Evolutionary conservation across 2,888 invertebrate species (phyloP), one percentile per base, ranked within the genome.

Genomic region (Acrocera orbiculus): DNA sequence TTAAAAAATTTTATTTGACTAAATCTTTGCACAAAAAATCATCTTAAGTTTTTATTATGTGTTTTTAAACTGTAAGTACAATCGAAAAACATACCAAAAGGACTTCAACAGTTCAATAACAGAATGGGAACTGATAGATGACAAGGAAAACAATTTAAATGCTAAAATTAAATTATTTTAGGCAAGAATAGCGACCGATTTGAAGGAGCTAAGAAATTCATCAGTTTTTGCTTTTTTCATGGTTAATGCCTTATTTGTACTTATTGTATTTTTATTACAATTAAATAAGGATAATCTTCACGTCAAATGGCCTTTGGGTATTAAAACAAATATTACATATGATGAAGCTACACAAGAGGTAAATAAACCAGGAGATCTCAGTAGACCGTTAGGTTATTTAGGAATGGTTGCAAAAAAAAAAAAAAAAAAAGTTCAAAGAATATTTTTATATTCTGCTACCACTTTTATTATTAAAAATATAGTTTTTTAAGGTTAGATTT

Each of bases 241-340:
- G 93, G 65, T 90, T 63, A 98, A 98, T 69, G 89, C 95, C 48
- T 76, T 96, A 52, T 98, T 96, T 76, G 92, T 96, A 53, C 76
- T 96, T 61, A 89, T 95, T 65, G 92, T 98, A 50, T 89, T 96
- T 67, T 79, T 96, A 62, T 79, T 98, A 58, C 96, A 96, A 69
- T 72, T 95, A 64, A 92, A 95, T 71, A 93, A 93, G 74, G 92
- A 93, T 64, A 77, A 79, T 58, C 72, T 95, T 51, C 90, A 93
- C 66, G 70, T 93, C 59, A 86, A 89, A 63, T 93, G 93, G 93
- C 93, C 93, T 35, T 76, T 87, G 54, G 89, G 87, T 66, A 81
- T 87, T 57, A 85, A 79, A 70, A 83, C 82, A 61, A 90, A 89
- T 67, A 82, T 89, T 53, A 85, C 86, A 46, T 85, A 81, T 66